Evolutionary conservation across 92 coral and sea anemone genomes (phyloP).

Genomic region (Porites lobata): DNA sequence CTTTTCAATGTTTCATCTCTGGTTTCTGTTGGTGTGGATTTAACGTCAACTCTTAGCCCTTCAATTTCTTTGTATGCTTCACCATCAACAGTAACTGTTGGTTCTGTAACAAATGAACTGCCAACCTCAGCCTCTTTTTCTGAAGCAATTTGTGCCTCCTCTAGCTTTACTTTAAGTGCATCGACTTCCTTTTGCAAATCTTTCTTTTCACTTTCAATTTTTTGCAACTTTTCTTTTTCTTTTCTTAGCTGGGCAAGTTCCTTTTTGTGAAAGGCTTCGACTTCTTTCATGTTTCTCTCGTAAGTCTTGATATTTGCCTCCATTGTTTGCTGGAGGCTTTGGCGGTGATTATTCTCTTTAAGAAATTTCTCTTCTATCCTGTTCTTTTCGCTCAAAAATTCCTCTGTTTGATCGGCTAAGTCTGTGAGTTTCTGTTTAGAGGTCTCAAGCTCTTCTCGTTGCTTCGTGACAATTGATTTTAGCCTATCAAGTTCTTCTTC

Average conservation of each 20-base stretch:
- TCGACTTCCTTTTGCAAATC: slow-evolving; percentile 40
- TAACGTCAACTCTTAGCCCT: background rate
- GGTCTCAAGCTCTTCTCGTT: slow-evolving; percentile 64
- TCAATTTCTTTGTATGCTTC: background rate
- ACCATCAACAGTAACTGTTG: background rate
- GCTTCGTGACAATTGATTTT: slow-evolving; percentile 40
- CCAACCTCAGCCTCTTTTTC: background rate
- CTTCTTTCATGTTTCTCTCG: slow-evolving; percentile 31
- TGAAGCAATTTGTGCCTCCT: slow-evolving; percentile 10
- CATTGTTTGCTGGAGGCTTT: slow-evolving; percentile 19
- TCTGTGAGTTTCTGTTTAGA: slow-evolving; percentile 54
- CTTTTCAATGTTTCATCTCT: background rate
- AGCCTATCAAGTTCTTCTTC: slow-evolving; percentile 58
- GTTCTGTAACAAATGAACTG: slow-evolving; percentile 3
- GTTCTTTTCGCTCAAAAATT: slow-evolving; percentile 65
- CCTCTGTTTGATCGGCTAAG: slow-evolving; percentile 59
- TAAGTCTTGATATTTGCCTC: slow-evolving; percentile 20
- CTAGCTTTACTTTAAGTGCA: slow-evolving; percentile 22
- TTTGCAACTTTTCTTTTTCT: slow-evolving; percentile 38
- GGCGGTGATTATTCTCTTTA: slow-evolving; percentile 59
- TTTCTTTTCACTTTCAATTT: slow-evolving; percentile 53
- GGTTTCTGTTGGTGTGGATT: background rate
- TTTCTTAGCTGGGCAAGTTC: slow-evolving; percentile 1
- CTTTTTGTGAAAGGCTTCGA: slow-evolving; percentile 7
- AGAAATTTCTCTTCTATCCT: slow-evolving; percentile 65